Evolutionary conservation across 2,797 vertebrate species (phyloP), one percentile per base, ranked within the genome.

Genomic region (Pseudocheirus occidentalis): DNA sequence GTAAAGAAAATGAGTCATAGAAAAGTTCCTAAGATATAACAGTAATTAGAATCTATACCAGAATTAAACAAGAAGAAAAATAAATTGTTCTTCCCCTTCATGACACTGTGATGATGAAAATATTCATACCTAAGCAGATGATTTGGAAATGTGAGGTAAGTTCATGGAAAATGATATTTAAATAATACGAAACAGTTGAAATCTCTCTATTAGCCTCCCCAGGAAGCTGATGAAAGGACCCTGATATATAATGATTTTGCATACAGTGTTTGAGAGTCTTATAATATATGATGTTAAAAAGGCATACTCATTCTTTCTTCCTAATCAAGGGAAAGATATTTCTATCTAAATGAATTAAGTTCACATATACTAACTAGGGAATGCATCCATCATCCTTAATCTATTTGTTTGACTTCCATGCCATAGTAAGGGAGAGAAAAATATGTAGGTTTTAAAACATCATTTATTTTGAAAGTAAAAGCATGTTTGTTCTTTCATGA

Each of bases 391-490:
- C 7, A 92, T 59, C 91, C 24, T 55, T 57, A 93, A 18, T 89
- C 10, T 14, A 89, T 52, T 66, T 1, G 81, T 93, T 92, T 91
- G 6, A 90, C 52, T 93, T 93, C 90, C 1, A 92, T 7, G 55
- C 50, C 55, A 92, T 95, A 87, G 55, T 66, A 31, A 93, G n/a
- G 12, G 57, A 94, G 95, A 87, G 6, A 92, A 57, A 90, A 16
- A 10, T 46, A 31, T 58, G 91, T 50, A 2, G 34, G 59, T 93
- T 96, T 94, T 55, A 14, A 92, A 55, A 95, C 93, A 93, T 4
- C 14, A 54, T 90, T 81, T 94, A 57, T 90, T 94, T 97, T 46
- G n/a, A 94, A 92, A 66, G 87, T 93, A 93, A 73, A 62, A 94
- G 10, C 18, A n/a, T 40, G 18, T 16, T 59, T 62, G 3, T 5